Evolutionary conservation across 2,888 invertebrate species (phyloP).

Genomic region (Campaea margaritaria): DNA sequence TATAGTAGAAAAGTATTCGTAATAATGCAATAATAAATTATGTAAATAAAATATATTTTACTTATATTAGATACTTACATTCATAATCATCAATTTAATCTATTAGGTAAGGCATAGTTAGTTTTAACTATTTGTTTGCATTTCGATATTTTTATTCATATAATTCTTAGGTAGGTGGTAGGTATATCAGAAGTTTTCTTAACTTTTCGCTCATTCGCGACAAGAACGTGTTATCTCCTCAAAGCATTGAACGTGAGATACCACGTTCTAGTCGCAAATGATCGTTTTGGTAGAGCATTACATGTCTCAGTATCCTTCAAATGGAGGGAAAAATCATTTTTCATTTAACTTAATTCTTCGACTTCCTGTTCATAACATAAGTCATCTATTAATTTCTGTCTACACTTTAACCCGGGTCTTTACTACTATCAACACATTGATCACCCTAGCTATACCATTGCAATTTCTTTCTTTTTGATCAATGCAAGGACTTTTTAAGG

Average conservation of each 20-base stretch:
- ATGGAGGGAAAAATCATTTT: no score
- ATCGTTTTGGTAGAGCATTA: no score
- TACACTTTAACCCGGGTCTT: not conserved
- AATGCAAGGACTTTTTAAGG: not conserved
- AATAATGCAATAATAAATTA: conserved; percentile 30
- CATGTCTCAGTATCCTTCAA: no score
- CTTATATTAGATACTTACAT: conserved; percentile 30
- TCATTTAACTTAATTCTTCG: no score
- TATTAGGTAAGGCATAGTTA: not conserved
- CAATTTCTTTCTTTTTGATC: not conserved
- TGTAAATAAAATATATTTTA: conserved; percentile 28
- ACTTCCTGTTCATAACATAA: no score
- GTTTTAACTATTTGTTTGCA: conserved; percentile 13
- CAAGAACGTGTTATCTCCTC: no score
- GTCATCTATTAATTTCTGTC: not conserved
- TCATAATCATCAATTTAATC: conserved; percentile 14
- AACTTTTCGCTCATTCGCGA: no score
- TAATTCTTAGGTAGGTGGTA: not conserved
- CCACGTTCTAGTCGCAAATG: no score
- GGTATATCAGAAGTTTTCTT: no score
- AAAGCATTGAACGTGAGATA: no score
- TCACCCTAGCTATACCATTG: not conserved
- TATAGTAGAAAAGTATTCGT: conserved; percentile 18
- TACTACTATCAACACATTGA: not conserved
- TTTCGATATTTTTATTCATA: conserved; percentile 21